These are phyloP conservation scores for Eupeodes luniger DNA, from an alignment of 2,888 invertebrate genomes.

Conservation along the genomic window DNA sequence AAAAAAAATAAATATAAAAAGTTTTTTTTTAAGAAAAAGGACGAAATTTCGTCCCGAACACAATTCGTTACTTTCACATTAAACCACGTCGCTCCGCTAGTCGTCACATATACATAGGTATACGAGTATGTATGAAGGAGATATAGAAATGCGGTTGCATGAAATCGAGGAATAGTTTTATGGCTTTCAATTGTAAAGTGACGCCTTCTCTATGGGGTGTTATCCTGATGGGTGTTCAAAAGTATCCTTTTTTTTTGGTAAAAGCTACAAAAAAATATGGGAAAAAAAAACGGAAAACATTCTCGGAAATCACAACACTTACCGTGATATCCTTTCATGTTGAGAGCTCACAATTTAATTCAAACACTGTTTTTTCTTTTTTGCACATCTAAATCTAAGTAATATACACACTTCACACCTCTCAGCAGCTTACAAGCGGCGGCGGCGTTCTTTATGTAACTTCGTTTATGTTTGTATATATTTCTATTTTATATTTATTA, in stretches of 20 bases:
- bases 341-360: conserved; percentile 70
- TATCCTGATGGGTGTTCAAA: conserved; percentile 33
- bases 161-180: conserved; percentile 79
- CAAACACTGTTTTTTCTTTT: conserved; percentile 47
- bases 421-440: neutral
- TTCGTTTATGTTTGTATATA: neutral
- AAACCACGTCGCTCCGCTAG: neutral
- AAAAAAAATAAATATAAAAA: conserved; percentile 11
- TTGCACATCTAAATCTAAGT: conserved; percentile 26
- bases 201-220: conserved; percentile 72
- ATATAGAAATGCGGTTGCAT: conserved; percentile 77
- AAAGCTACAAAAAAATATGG: neutral
- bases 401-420: conserved; percentile 39
- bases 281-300: conserved; percentile 22
- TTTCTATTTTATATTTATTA: conserved; percentile 15
- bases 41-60: conserved; percentile 42
- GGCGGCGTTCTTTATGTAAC: too few relatives aligned
- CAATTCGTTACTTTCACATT: conserved; percentile 57
- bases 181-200: conserved; percentile 79
- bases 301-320: conserved; percentile 72
- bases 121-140: neutral
- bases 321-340: conserved; percentile 71
- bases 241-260: neutral
- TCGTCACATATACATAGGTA: neutral
- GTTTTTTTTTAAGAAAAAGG: conserved; percentile 8